Percentiles rank a stretch among this genome's conserved stretches.
Conservation (phyloP, 2,113 vertebrate species). For the Chaetodon trifascialis region DNA sequence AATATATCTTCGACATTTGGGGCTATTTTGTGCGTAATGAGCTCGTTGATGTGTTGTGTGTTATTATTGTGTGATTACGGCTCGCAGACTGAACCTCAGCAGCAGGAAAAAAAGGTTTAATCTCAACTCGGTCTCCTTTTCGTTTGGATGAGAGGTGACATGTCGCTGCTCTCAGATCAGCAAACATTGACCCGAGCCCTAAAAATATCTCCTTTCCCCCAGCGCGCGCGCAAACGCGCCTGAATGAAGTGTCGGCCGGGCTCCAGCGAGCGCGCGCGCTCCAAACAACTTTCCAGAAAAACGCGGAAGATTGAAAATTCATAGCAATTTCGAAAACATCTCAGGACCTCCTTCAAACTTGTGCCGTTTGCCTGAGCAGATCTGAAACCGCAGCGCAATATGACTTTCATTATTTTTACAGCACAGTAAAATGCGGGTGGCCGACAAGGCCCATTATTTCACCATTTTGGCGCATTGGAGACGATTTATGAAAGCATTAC, state of each 20-base stretch:
- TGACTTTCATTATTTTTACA: conserved; percentile 85
- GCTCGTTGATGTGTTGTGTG: not conserved
- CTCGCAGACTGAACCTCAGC: not conserved
- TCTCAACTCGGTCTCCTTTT: not conserved
- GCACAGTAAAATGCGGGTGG: conserved; percentile 84
- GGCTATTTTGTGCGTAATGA: too few species aligned
- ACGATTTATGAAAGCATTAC: conserved; percentile 75
- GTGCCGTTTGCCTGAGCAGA: conserved; percentile 58
- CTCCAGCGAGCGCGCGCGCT: conserved; percentile 12
- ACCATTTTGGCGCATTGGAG: conserved; percentile 59
- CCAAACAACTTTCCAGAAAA: conserved; percentile 15
- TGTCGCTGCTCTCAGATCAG: not conserved
- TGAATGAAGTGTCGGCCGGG: not conserved
- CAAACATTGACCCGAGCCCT: not conserved
- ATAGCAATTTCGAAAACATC: conserved; percentile 65
- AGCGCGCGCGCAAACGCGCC: not conserved
- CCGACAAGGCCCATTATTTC: conserved; percentile 78
- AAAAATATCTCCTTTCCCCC: not conserved
- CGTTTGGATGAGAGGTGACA: not conserved
- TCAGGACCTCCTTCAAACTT: conserved; percentile 62
- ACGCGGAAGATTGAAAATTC: conserved; percentile 57
- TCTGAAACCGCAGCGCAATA: conserved; percentile 77
- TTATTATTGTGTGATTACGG: too few species aligned
- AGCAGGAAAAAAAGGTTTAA: not conserved
- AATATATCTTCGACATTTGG: not conserved